These are phyloP conservation scores for Dinomys branickii DNA, from an alignment of 2,113 vertebrate genomes.

Conservation along the genomic window DNA sequence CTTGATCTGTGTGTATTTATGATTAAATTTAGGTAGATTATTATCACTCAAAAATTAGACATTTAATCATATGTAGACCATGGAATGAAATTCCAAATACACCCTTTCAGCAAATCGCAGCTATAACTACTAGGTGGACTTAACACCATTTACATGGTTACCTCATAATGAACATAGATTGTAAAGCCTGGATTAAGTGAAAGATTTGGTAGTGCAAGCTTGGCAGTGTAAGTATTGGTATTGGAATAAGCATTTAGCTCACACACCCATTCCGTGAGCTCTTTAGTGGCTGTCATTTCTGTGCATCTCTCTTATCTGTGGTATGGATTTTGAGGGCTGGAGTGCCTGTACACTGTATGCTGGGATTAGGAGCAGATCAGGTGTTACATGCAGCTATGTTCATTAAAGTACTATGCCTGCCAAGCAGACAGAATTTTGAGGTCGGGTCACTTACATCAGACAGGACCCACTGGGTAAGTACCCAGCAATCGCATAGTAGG, in stretches of 20 bases:
- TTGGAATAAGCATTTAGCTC: neutral
- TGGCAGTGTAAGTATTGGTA: neutral
- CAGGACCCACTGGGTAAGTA: neutral
- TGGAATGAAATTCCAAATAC: conserved; percentile 34
- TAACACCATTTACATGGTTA: neutral
- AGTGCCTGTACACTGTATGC: neutral
- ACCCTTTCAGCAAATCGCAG: neutral
- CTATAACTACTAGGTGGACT: neutral
- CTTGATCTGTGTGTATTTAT: neutral
- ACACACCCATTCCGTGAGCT: neutral
- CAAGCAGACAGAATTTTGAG: neutral
- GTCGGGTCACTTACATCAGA: neutral
- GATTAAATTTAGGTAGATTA: neutral
- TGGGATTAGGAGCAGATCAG: neutral
- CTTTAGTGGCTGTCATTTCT: neutral
- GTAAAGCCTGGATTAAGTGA: neutral
- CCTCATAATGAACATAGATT: neutral
- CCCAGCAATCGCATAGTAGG: neutral
- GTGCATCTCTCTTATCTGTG: neutral
- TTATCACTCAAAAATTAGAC: neutral
- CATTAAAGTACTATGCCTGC: neutral
- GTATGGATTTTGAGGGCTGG: neutral
- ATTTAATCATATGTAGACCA: neutral
- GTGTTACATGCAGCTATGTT: neutral
- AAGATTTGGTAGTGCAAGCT: neutral